Evolutionary conservation across 1,140 invertebrate species (phyloP), one percentile per base, ranked within the genome.

Genomic region (Luehdorfia chinensis): DNA sequence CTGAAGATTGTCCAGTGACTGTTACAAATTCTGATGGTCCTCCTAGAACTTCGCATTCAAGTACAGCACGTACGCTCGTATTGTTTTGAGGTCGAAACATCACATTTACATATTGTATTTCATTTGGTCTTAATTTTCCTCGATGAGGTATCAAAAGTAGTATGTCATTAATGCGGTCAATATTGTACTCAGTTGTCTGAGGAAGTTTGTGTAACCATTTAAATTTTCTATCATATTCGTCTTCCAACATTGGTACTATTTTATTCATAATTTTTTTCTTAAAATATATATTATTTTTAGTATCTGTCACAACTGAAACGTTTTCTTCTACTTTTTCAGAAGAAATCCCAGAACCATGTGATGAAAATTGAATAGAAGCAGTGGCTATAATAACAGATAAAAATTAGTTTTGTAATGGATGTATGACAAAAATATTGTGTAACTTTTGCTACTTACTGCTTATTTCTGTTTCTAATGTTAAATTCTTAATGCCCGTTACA

Each of bases 21-120:
- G 52, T 39, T 23, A 84, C 65, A 4, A 57, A 54, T 66, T 84
- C 80, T 3, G 73, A 21, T 15, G 83, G 80, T 3, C 80, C 83
- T 31, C 79, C 83, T 18, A 86, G 52, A 9, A 84, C 75, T 52
- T 81, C 66, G 55, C 83, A 86, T 58, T 86, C 83, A 7, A 86
- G 56, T 23, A 57, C 44, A 28, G 75, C 80, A 30, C 67, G 55
- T 1, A 81, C 59, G 48, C 63, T 72, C 13, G 79, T 71, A 56
- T 83, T 72, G 8, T 11, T 15, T 34, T 55, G 66, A 19, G 80
- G 78, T 36, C 46, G 69, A 32, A 86, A 86, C 31, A 81, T 74
- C 0, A 86, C 59, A 50, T 86, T 66, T 18, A 84, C 51, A 44
- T 72, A 63, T 55, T 83, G 73, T 39, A 65, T 54, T 58, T 83